phyloP scores from a whole-genome alignment of 2,797 vertebrate genomes.

The Petrocephalus schoutedeni region DNA sequence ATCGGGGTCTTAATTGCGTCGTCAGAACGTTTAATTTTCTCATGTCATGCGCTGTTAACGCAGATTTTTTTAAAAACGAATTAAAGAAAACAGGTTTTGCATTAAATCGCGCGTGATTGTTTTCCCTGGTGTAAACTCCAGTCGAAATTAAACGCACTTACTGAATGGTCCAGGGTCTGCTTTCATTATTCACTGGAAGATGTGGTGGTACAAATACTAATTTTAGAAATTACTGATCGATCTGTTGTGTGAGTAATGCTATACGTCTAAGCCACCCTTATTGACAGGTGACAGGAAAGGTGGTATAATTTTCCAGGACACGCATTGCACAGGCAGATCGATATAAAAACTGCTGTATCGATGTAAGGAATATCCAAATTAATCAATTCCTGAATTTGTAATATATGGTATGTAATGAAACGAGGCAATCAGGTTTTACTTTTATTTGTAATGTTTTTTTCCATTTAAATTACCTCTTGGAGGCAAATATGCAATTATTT shows the following conservation, averaged over 20 bases:
- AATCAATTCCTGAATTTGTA: not conserved
- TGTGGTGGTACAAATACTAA: not conserved
- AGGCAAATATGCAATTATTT: not conserved
- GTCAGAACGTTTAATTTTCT: conserved; percentile 23
- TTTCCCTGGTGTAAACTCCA: not conserved
- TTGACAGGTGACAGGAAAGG: not conserved
- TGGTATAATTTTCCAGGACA: not conserved
- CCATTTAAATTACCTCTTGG: not conserved
- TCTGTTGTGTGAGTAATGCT: not conserved
- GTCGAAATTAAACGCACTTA: not conserved
- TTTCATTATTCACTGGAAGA: not conserved
- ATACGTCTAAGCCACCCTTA: not conserved
- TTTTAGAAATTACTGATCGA: not conserved
- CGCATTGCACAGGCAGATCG: not conserved
- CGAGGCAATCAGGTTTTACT: not conserved
- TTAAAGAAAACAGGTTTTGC: not conserved
- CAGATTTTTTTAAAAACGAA: not conserved
- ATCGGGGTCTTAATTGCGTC: conserved; percentile 33
- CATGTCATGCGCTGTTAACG: conserved; percentile 12
- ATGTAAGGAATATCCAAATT: not conserved
- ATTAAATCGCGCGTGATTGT: not conserved
- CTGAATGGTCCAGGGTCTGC: not conserved
- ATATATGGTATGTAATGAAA: not conserved
- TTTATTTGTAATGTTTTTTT: not conserved
- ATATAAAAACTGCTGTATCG: not conserved